A percentile compares a stretch with the other conserved stretches of the same genome.
Evolutionary conservation across 2,797 vertebrate species (phyloP).

Genomic region (Myotis pilosus): DNA sequence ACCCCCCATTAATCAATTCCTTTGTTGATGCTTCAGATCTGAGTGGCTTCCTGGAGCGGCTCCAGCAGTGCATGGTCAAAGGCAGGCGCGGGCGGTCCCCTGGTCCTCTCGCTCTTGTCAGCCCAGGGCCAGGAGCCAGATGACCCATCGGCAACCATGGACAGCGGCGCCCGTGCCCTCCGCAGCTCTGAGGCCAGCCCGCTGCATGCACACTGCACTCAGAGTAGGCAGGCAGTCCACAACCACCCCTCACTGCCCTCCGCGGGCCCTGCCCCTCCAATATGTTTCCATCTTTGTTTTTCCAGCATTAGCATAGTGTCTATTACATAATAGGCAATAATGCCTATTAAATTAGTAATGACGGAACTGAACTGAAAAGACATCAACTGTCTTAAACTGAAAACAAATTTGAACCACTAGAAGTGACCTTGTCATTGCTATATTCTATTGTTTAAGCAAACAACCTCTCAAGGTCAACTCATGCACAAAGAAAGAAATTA

Average conservation of each 20-base stretch:
- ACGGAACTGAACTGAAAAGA: neutral
- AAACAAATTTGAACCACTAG: neutral
- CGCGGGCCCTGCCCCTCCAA: neutral
- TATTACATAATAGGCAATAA: neutral
- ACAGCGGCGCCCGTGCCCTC: neutral
- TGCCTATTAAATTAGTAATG: neutral
- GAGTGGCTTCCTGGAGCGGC: neutral
- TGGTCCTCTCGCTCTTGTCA: neutral
- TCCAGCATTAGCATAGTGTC: neutral
- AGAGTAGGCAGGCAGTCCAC: neutral
- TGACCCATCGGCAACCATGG: neutral
- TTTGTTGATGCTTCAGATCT: constrained; percentile 91
- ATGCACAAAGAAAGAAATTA: neutral
- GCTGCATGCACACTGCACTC: neutral
- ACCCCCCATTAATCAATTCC: constrained; percentile 93
- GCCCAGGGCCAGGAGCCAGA: neutral
- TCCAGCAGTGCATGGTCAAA: neutral
- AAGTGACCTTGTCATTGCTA: neutral
- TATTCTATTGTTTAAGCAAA: neutral
- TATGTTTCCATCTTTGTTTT: neutral
- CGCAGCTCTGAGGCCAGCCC: neutral
- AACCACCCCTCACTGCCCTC: neutral
- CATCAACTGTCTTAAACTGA: neutral
- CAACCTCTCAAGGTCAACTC: neutral
- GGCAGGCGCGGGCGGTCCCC: neutral